Percentiles rank a stretch among this genome's conserved stretches.
Evolutionary conservation across 2,113 vertebrate species (phyloP).

Genomic region (Dipodomys stephensi): DNA sequence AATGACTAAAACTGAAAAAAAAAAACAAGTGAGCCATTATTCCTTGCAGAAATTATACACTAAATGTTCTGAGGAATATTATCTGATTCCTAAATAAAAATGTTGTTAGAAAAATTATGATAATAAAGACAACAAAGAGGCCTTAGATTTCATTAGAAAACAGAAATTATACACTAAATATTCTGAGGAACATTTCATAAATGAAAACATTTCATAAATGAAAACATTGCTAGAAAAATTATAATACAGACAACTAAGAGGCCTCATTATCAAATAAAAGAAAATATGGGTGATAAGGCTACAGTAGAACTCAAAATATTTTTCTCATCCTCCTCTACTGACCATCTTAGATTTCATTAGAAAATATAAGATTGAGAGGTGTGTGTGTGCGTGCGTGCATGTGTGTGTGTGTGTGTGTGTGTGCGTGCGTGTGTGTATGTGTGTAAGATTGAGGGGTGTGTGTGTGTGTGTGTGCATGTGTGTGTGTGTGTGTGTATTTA

Average conservation of each 20-base stretch:
- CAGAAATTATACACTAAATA: slow-evolving; percentile 29
- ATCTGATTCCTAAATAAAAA: slow-evolving; percentile 44
- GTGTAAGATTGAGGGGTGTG: no score
- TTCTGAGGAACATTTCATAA: slow-evolving; percentile 41
- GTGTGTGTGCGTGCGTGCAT: no score
- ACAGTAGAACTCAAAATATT: slow-evolving; percentile 11
- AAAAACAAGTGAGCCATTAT: background rate
- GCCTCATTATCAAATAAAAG: slow-evolving; percentile 4
- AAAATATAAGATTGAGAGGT: background rate
- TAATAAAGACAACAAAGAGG: slow-evolving; percentile 15
- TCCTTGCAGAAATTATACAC: slow-evolving; percentile 26
- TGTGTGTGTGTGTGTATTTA: no score
- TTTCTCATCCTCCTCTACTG: background rate
- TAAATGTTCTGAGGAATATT: slow-evolving; percentile 44
- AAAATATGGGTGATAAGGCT: background rate
- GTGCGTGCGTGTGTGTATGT: no score
- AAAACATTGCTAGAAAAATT: slow-evolving; percentile 22
- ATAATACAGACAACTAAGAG: slow-evolving; percentile 10
- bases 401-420: no score
- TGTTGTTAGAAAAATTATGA: background rate
- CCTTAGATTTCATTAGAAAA: background rate
- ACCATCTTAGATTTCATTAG: slow-evolving; percentile 8
- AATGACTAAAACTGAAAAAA: background rate
- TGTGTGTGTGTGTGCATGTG: no score
- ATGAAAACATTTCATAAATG: slow-evolving; percentile 29